Evolutionary conservation across 1,140 invertebrate species (phyloP), one percentile per base, ranked within the genome.

Genomic region (Drosophila pandora): DNA sequence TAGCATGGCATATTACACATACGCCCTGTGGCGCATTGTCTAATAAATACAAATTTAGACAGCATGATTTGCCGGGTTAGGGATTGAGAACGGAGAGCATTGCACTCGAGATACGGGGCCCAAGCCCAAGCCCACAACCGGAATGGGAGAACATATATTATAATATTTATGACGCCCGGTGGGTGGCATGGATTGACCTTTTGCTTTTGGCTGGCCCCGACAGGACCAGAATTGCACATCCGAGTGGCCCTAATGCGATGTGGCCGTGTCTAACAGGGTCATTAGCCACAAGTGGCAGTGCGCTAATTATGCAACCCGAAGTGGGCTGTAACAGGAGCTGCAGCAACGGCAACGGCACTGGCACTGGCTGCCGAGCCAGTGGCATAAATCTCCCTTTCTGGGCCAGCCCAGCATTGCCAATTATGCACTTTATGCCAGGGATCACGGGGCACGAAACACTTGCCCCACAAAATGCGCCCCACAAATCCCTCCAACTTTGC

Each of bases 31-130:
- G 83, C 76, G 83, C 76, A 49, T 65, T 70, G 82, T 78, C 82
- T 87, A 87, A 85, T 85, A 85, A 85, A 85, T 85, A 85, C 82
- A 82, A 87, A 87, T 85, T 87, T 85, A 68, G 83, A 85, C 82
- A 82, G 82, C 74, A 59, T 72, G 67, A 83, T 82, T 87, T 81
- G 78, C 64, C 65, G 52, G 63, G 30, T 28, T 45, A 23, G 50
- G 45, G 39, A 47, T 47, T 25, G 61, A 71, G 59, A 47, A 62
- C 72, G 58, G 61, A 68, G 59, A 47, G 67, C 72, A 62, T 57
- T 62, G 74, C 74, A 69, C 71, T 70, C 56, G 52, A 54, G 41
- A 5, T 25, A 30, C 41, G 61, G 61, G 3, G 23, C 30, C 7
- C 17, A 21, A 30, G n/a, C 5, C 3, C 7, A 9, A 12, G 10